Evolutionary conservation across 2,113 vertebrate genomes (phyloP), one percentile per base, ranked within the genome.

Genomic region (Tetraodon nigroviridis): DNA sequence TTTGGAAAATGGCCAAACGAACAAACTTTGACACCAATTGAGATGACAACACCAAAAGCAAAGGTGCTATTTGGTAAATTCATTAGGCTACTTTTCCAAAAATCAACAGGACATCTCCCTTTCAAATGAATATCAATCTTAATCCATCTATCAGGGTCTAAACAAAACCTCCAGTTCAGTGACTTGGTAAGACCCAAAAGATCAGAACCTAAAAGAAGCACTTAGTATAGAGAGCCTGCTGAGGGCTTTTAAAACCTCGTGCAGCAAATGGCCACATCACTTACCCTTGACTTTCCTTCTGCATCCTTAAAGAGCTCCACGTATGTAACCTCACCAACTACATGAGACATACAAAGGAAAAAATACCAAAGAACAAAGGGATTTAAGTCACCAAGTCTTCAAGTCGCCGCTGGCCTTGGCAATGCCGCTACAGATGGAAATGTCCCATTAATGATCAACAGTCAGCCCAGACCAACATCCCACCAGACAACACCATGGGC

Each of bases 301-400:
- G 94, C 95, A 98, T 99, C 97, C 97, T 98, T 98, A 99, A 97
- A 99, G 94, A 99, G 96, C 94, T 99, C 96, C 97, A 99, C 97
- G 96, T 99, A 99, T 98, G 96, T 98, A 96, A 99, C 97, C 96
- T 99, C 97, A 98, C 97, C 96, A 93, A 99, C 97, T 99, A 99
- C 96, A 98, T 98, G 96, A 98, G 95, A 99, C 95, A 99, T 96
- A 98, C 95, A 98, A 97, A 94, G 95, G 95, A 93, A 94, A 94
- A 97, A 95, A 98, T 98, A 98, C 95, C 96, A 99, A 96, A 89
- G 88, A 97, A 93, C 96, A 95, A 98, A 97, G 92, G 91, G 92
- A 95, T 98, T 97, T 98, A 94, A 91, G 82, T 95, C 93, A 97
- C 95, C 95, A 92, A 84, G 79, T 89, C 93, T 92, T 95, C 93